Percentiles rank a stretch among this genome's conserved stretches.
Evolutionary conservation across 2,888 invertebrate genomes (phyloP).

Genomic region (Drosophila neoperkinsi): DNA sequence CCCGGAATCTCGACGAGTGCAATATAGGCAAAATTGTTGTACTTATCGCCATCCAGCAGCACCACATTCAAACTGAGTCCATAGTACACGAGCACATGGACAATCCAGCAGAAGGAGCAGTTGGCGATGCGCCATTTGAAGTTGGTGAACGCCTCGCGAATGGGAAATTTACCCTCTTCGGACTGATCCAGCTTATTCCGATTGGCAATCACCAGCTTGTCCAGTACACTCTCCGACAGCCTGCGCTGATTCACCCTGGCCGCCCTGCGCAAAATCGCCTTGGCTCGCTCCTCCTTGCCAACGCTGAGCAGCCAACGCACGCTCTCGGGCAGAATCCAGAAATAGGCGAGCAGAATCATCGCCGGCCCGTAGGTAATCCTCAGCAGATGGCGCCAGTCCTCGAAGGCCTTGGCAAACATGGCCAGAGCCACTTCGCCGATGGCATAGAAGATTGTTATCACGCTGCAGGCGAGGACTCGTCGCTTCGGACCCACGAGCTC

Average conservation of each 20-base stretch:
- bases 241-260: conserved; percentile 88
- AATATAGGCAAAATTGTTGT: conserved; percentile 89
- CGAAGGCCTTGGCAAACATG: conserved; percentile 88
- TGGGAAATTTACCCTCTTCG: conserved; percentile 79
- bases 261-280: conserved; percentile 87
- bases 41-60: conserved; percentile 90
- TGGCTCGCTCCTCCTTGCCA: conserved; percentile 87
- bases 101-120: conserved; percentile 93
- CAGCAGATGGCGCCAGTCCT: conserved; percentile 89
- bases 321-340: conserved; percentile 90
- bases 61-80: conserved; percentile 92
- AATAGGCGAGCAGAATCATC: conserved; percentile 88
- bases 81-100: conserved; percentile 92
- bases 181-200: conserved; percentile 74
- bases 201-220: conserved; percentile 78
- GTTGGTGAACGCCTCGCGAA: conserved; percentile 80
- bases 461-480: conserved; percentile 90
- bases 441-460: conserved; percentile 90
- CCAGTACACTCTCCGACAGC: conserved; percentile 86
- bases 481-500: conserved; percentile 91
- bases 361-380: conserved; percentile 89
- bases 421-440: conserved; percentile 89
- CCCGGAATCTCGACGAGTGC: conserved; percentile 90
- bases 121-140: conserved; percentile 85
- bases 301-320: conserved; percentile 91